Evolutionary conservation across 2,888 invertebrate genomes (phyloP).

Genomic region (Agonopterix heracliana): DNA sequence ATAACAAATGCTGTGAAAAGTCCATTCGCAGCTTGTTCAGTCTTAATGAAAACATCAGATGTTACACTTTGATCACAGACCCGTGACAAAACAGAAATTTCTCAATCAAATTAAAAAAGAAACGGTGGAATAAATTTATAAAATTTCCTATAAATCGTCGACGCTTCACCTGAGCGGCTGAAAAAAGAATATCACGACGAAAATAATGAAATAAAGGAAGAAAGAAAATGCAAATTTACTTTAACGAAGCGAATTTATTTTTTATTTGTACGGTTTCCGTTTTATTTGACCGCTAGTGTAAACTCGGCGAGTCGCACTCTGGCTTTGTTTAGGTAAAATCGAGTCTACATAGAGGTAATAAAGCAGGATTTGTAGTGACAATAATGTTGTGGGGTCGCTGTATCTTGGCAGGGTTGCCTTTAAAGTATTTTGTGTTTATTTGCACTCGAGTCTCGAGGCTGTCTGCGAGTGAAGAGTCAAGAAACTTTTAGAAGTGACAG

Average conservation of each 20-base stretch:
- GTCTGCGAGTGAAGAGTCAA: constrained; percentile 10
- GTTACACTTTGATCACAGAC: constrained; percentile 4
- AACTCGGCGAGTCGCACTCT: neutral
- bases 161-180: constrained; percentile 24
- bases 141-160: constrained; percentile 30
- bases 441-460: constrained; percentile 24
- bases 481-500: too few relatives aligned
- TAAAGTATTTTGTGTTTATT: constrained; percentile 25
- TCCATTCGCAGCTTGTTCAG: constrained; percentile 4
- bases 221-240: constrained; percentile 64
- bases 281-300: constrained; percentile 27
- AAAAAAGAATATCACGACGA: constrained; percentile 32
- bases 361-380: neutral
- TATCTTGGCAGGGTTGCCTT: neutral
- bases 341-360: neutral
- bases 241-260: constrained; percentile 60
- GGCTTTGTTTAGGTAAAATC: neutral
- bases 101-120: constrained; percentile 36
- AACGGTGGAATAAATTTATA: constrained; percentile 26
- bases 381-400: neutral
- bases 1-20: constrained; percentile 1
- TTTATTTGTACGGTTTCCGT: constrained; percentile 33
- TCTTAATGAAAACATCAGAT: constrained; percentile 7
- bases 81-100: constrained; percentile 22
- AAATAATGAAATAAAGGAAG: constrained; percentile 51